A percentile compares a stretch with the other conserved stretches of the same genome.
These are phyloP conservation scores for Orestias chungarensis DNA, from an alignment of 2,797 vertebrate genomes.

Conservation along the genomic window DNA sequence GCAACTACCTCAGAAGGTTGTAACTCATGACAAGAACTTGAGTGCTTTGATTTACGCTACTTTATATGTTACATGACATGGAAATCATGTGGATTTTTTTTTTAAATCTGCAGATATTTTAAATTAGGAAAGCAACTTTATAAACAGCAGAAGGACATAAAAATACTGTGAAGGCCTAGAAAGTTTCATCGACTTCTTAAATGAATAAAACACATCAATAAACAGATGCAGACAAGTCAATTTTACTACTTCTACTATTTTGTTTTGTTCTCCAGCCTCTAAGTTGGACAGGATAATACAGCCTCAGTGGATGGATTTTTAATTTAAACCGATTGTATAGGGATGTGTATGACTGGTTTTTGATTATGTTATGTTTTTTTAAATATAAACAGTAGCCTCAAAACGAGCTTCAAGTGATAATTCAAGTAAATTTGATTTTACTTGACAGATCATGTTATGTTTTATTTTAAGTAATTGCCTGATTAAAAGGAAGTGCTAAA, in stretches of 20 bases:
- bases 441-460: background rate
- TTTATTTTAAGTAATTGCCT: background rate
- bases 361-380: background rate
- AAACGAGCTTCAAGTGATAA: background rate
- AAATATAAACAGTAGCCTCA: background rate
- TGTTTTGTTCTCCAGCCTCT: background rate
- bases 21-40: background rate
- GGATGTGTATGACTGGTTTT: background rate
- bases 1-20: background rate
- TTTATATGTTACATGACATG: background rate
- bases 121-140: background rate
- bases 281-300: background rate
- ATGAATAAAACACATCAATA: slow-evolving; percentile 5
- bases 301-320: background rate
- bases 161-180: background rate
- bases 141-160: background rate
- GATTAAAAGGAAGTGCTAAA: background rate
- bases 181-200: background rate
- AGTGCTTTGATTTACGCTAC: background rate
- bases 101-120: background rate
- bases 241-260: background rate
- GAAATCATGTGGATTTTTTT: background rate
- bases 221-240: background rate
- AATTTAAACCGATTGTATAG: background rate
- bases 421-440: background rate